These are phyloP conservation scores for Erebia palarica DNA, from an alignment of 2,888 invertebrate species.

Conservation along the genomic window DNA sequence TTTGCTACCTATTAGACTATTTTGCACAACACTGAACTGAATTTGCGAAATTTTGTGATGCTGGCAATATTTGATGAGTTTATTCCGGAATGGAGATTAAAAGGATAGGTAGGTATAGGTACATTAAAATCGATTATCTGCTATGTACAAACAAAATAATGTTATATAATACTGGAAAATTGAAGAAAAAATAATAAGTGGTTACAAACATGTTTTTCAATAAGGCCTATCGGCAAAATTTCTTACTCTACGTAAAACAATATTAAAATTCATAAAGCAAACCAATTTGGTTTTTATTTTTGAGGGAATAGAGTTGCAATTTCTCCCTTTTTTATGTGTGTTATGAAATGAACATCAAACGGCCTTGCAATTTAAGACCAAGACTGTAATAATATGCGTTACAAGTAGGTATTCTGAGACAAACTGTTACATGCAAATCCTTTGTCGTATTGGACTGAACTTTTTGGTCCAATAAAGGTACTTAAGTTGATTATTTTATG, in stretches of 20 bases:
- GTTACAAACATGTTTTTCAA: not conserved
- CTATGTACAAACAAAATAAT: too few relatives aligned
- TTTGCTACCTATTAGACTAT: too few relatives aligned
- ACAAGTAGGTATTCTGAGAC: not conserved
- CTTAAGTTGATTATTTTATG: too few relatives aligned
- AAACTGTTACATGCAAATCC: not conserved
- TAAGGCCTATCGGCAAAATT: slow-evolving; percentile 1
- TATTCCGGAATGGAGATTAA: too few relatives aligned
- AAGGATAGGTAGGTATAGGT: too few relatives aligned
- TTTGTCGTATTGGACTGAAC: too few relatives aligned
- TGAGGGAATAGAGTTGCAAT: not conserved
- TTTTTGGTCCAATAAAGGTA: too few relatives aligned
- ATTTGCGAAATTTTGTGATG: too few relatives aligned
- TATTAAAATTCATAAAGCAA: slow-evolving; percentile 10
- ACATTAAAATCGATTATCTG: too few relatives aligned
- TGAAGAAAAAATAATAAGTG: not conserved
- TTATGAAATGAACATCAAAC: slow-evolving; percentile 3
- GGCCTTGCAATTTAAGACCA: not conserved
- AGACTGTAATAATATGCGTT: not conserved
- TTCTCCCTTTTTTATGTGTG: not conserved
- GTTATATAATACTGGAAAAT: too few relatives aligned
- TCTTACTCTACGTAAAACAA: slow-evolving; percentile 1
- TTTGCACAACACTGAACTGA: too few relatives aligned
- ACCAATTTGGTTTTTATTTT: not conserved
- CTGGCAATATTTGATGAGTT: too few relatives aligned